Evolutionary conservation across 2,797 vertebrate species (phyloP), one percentile per base, ranked within the genome.

Genomic region (Crenichthys baileyi): DNA sequence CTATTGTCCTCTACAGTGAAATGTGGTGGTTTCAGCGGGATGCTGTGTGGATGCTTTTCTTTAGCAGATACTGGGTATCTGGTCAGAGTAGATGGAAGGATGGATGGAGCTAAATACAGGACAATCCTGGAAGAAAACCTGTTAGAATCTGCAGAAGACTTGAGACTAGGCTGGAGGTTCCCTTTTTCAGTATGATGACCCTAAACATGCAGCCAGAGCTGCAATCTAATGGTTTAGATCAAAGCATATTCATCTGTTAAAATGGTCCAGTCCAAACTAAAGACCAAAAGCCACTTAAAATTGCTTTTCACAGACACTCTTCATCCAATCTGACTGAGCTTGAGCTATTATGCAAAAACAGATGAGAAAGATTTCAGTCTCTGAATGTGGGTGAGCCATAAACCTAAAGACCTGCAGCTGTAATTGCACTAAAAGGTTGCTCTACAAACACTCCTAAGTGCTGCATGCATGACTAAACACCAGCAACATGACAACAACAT

Each of bases 381-480:
- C 31, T 65, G 4, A 18, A 2, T 8, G 36, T 41, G 11, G 11
- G 20, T 41, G 20, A 67, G 36, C 20, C 36, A 39, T 41, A 41
- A 44, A 12, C 24, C 36, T 24, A 1, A 41, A n/a, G 22, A 44
- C 22, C 4, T 67, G 39, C 18, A 41, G 36, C 63, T 67, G 18
- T 36, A 29, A 29, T 36, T 63, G 60, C 29, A 36, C 29, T 63
- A 9, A 63, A 20, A 20, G 1, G 12, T 31, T 31, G 58, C 18
- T 36, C 29, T 22, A 39, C 31, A 65, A 65, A 65, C 7, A 65
- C 61, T 31, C 22, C 20, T 41, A n/a, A 58, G 70, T 72, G 70
- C 56, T 67, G 55, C 36, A 16, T 29, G 79, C 58, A 70, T 68
- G 70, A 81, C 58, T 24, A 24, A 70, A 67, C 70, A 36, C 56